These are phyloP conservation scores for Petaurus breviceps DNA, from an alignment of 2,113 vertebrate species.

Conservation along the genomic window DNA sequence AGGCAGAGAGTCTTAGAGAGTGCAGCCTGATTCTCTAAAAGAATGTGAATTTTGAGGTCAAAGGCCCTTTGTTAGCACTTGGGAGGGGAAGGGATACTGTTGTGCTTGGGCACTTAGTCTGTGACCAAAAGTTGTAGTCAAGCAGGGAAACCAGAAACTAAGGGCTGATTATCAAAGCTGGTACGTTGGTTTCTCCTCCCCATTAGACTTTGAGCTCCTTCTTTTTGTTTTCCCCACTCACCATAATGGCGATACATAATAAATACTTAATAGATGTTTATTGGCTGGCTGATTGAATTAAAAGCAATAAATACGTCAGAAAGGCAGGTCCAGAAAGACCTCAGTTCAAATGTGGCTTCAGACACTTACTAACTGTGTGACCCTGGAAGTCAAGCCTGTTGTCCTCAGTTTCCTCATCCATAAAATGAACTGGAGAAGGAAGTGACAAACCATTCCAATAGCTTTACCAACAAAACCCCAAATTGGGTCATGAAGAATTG, in stretches of 20 bases:
- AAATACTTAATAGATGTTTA: not conserved
- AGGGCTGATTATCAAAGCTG: not conserved
- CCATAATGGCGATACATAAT: not conserved
- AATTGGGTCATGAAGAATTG: no score
- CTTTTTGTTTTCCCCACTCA: not conserved
- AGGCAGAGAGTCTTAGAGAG: not conserved
- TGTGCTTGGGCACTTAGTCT: not conserved
- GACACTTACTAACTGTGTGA: no score
- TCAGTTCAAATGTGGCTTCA: not conserved
- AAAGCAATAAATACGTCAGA: not conserved
- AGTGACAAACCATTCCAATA: no score
- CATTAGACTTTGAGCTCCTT: not conserved
- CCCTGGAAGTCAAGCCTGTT: no score
- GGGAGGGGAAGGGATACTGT: not conserved
- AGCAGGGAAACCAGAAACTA: not conserved
- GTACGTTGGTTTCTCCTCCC: not conserved
- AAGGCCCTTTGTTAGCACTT: not conserved
- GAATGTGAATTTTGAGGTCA: not conserved
- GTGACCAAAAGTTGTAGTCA: not conserved
- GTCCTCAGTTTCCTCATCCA: no score
- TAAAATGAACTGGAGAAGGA: no score
- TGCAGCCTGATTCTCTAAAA: not conserved
- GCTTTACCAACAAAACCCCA: no score
- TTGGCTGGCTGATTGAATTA: not conserved
- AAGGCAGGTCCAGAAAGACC: not conserved